Base-by-base conservation (phyloP, 35 echinoderm and acorn worm genomes). In the Acanthaster planci region DNA sequence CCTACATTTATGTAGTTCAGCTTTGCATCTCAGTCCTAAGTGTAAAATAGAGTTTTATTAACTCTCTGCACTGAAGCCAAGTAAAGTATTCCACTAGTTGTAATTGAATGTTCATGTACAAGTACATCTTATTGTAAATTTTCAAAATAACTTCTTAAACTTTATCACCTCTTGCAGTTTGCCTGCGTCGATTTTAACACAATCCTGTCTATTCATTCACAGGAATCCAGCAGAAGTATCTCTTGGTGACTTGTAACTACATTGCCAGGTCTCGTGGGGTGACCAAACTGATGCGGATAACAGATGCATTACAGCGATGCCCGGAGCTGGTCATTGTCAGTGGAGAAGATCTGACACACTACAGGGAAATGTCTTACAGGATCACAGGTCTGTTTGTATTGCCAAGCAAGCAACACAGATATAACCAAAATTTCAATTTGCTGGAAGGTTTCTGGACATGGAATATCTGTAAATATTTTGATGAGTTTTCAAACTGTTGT, bases 141-240 rank as follows among this genome's bases (percentile, higher is more conserved):
- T n/a, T n/a, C n/a, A n/a, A n/a, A n/a, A n/a, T n/a, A n/a, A n/a
- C n/a, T n/a, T n/a, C n/a, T n/a, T n/a, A n/a, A n/a, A n/a, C n/a
- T n/a, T n/a, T n/a, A n/a, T n/a, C n/a, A n/a, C n/a, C n/a, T n/a
- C n/a, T n/a, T n/a, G n/a, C n/a, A n/a, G n/a, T n/a, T n/a, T n/a
- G n/a, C n/a, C n/a, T n/a, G n/a, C n/a, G n/a, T n/a, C n/a, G n/a
- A n/a, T n/a, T n/a, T n/a, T n/a, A n/a, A n/a, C n/a, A n/a, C n/a
- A n/a, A n/a, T n/a, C n/a, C n/a, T n/a, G n/a, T n/a, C n/a, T n/a
- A n/a, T 0, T 22, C 36, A 31, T 40, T 38, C 19, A 8, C 51
- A 97, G 94, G 94, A n/a, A 93, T 97, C 3, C 94, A 97, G 52
- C 94, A 97, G 78, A 97, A 97, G 77, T 86, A 97, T 34, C 86